phyloP scores from a whole-genome alignment of 2,888 invertebrate species.

The Neria commutata region DNA sequence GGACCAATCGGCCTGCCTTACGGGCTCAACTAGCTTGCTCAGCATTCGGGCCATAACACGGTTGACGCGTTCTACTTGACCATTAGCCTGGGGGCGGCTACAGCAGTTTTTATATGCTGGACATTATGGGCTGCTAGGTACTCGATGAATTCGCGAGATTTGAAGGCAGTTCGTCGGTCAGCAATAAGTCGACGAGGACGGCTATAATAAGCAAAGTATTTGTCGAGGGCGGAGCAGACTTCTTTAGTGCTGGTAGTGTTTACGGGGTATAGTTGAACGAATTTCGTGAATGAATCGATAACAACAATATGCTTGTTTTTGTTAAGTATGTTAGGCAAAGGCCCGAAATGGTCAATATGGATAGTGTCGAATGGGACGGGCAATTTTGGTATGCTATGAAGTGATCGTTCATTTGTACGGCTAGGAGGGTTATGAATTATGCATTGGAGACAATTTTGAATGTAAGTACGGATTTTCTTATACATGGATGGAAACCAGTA shows the following conservation, averaged over 20 bases:
- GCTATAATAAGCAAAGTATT: constrained; percentile 29
- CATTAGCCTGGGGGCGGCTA: constrained; percentile 25
- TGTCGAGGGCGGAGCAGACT: constrained; percentile 7
- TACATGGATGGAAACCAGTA: constrained; percentile 31
- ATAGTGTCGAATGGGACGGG: constrained; percentile 23
- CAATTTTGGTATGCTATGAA: constrained; percentile 10
- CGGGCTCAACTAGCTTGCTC: background rate
- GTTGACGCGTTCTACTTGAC: constrained; percentile 14
- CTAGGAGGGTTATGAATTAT: constrained; percentile 8
- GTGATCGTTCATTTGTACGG: constrained; percentile 16
- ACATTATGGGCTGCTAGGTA: constrained; percentile 29
- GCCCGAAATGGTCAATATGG: constrained; percentile 27
- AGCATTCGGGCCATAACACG: background rate
- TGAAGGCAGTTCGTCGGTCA: constrained; percentile 38
- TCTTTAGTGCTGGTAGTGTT: constrained; percentile 17
- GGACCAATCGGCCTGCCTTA: background rate
- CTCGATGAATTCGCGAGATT: constrained; percentile 30
- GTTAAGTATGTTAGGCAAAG: constrained; percentile 14
- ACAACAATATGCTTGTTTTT: constrained; percentile 18
- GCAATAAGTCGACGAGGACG: constrained; percentile 32
- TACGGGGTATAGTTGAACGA: constrained; percentile 16
- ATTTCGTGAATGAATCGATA: constrained; percentile 27
- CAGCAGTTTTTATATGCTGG: constrained; percentile 34
- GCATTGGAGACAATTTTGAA: constrained; percentile 1
- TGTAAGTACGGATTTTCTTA: background rate